phyloP scores from a whole-genome alignment of 1,140 invertebrate species.

The Tetranychus urticae region DNA sequence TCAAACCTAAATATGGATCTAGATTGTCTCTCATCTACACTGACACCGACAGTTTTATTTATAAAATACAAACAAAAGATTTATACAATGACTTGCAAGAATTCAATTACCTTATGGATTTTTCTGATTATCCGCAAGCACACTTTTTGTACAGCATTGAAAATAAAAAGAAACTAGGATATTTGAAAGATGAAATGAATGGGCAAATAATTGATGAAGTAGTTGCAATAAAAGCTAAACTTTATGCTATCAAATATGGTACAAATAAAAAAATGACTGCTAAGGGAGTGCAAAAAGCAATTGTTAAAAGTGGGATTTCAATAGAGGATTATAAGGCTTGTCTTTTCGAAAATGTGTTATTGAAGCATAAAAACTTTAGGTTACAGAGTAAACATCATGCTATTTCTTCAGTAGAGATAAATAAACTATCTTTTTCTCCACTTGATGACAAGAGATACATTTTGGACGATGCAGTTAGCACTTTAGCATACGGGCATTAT shows the following conservation, averaged over 20 bases:
- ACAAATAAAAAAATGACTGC: too few relatives aligned
- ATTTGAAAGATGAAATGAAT: conserved; percentile 26
- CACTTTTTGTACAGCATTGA: conserved; percentile 9
- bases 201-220: conserved; percentile 20
- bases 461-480: too few relatives aligned
- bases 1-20: conserved; percentile 12
- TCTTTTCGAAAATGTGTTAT: too few relatives aligned
- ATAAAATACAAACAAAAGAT: conserved; percentile 10
- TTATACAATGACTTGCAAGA: conserved; percentile 11
- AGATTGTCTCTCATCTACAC: conserved; percentile 8
- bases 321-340: too few relatives aligned
- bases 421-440: too few relatives aligned
- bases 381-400: too few relatives aligned
- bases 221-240: conserved; percentile 21
- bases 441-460: too few relatives aligned
- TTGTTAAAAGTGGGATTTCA: too few relatives aligned
- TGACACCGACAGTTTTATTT: conserved; percentile 12
- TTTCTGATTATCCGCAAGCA: conserved; percentile 12
- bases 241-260: background rate
- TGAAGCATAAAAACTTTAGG: too few relatives aligned
- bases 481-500: too few relatives aligned
- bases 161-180: conserved; percentile 26
- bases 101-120: conserved; percentile 9
- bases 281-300: too few relatives aligned
- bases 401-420: too few relatives aligned